Conservation (phyloP, 2,888 invertebrate species). For the Bombylius discolor region DNA sequence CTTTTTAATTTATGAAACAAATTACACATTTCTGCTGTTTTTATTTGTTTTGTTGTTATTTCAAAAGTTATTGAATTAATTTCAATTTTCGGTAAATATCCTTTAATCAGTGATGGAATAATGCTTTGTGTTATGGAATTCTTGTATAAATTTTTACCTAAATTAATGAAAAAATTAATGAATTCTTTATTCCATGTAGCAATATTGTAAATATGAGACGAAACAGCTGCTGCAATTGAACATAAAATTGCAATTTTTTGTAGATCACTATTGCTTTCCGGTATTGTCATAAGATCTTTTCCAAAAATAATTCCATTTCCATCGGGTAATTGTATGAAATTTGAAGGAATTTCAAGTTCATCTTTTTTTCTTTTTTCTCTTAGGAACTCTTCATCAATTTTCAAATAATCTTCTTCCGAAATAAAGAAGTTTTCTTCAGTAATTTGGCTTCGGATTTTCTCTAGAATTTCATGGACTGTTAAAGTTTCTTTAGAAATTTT, state of each 20-base stretch:
- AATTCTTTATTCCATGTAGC: slow-evolving; percentile 47
- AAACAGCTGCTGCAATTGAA: slow-evolving; percentile 39
- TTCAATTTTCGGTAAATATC: slow-evolving; percentile 47
- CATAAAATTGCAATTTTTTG: slow-evolving; percentile 23
- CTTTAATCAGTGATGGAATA: slow-evolving; percentile 32
- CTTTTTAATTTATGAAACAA: no score
- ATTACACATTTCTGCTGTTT: slow-evolving; percentile 33
- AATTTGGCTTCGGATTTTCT: no score
- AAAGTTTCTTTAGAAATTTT: no score
- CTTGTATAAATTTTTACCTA: slow-evolving; percentile 29
- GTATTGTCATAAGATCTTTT: slow-evolving; percentile 13
- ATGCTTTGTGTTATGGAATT: slow-evolving; percentile 27
- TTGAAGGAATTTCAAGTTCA: slow-evolving; percentile 43
- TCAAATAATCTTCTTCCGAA: slow-evolving; percentile 21
- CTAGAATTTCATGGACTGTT: no score
- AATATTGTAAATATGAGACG: slow-evolving; percentile 42
- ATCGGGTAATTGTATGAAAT: slow-evolving; percentile 47
- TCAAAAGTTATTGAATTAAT: slow-evolving; percentile 45
- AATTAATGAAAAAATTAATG: slow-evolving; percentile 45
- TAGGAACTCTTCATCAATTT: slow-evolving; percentile 26
- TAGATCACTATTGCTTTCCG: no score
- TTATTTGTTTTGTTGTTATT: slow-evolving; percentile 40
- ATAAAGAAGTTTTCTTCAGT: not conserved
- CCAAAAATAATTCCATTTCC: slow-evolving; percentile 45
- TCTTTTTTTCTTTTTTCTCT: slow-evolving; percentile 30